Conservation (phyloP, 2,888 invertebrate species). For the Agelastica alni region DNA sequence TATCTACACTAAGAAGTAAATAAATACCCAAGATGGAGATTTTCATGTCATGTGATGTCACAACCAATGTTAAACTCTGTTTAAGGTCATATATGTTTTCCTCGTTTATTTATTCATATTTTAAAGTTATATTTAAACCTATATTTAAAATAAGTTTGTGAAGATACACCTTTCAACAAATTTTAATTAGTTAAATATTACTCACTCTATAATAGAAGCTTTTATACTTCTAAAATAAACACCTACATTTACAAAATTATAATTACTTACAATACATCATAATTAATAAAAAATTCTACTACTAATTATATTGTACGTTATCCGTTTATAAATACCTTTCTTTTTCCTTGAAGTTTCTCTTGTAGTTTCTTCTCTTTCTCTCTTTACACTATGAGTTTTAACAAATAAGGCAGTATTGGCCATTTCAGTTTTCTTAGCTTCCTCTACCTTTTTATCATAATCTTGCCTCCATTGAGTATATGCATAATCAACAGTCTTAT, state of each 20-base stretch:
- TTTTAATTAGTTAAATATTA: too few relatives aligned
- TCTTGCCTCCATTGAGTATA: conserved; percentile 48
- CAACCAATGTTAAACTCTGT: too few relatives aligned
- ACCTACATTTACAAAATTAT: background rate
- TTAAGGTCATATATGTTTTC: too few relatives aligned
- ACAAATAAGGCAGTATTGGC: conserved; percentile 25
- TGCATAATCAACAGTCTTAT: conserved; percentile 37
- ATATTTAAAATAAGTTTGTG: too few relatives aligned
- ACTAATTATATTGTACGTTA: background rate
- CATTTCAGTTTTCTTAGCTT: conserved; percentile 46
- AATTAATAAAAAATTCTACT: background rate
- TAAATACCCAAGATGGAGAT: too few relatives aligned
- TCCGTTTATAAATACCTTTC: conserved; percentile 39
- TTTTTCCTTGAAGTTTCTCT: conserved; percentile 39
- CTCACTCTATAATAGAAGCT: too few relatives aligned
- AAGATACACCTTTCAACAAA: too few relatives aligned
- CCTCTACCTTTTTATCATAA: conserved; percentile 54
- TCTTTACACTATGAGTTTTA: conserved; percentile 35
- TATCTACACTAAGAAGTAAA: too few relatives aligned
- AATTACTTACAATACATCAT: background rate
- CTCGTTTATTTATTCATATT: too few relatives aligned
- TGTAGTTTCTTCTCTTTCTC: conserved; percentile 34
- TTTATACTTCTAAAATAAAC: background rate
- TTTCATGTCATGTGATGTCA: too few relatives aligned
- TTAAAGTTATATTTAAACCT: too few relatives aligned